Base-by-base conservation (phyloP, 2,888 invertebrate genomes). In the Chromoteleia sp. region DNA sequence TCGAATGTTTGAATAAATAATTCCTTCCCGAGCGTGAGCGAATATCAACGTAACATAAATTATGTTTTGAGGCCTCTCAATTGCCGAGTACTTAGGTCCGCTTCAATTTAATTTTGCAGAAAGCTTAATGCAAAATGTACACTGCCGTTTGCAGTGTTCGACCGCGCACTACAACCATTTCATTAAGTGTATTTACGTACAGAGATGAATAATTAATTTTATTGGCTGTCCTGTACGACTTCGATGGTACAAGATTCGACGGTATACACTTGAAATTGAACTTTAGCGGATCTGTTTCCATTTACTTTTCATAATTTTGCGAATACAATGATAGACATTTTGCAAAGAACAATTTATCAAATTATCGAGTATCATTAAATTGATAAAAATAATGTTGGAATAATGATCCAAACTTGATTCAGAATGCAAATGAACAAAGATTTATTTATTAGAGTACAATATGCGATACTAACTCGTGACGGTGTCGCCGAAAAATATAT, bases 161-260 rank as follows among this genome's bases (percentile, higher is more conserved):
- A 19, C 19, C 10, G 10, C 14, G 14, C 5, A 43, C 29, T 48
- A 48, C 19, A 52, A 33, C 61, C 33, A 19, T 63, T 63, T 25
- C 33, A 48, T 48, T 63, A 63, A 63, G 48, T 12, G 30, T 45
- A 63, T 48, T 45, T 48, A 48, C 19, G 33, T 48, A 48, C 8
- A 8, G 17, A 33, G 14, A 63, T 63, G 45, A 63, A 63, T 48
- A 45, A 63, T 63, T 63, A 63, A 63, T 63, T 48, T 48, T 48
- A 45, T 45, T 33, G 48, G 29, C 17, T 30, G 45, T 45, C 45
- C 3, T 25, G 29, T 59, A 59, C 43, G 43, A 30, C 30, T 33
- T 48, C 8, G 5, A 29, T 12, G 2, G 12, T 29, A 29, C 41
- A 58, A 29, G 39, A 58, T 14, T 29, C 43, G n/a, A 15, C 29